Percentiles rank a stretch among this genome's conserved stretches.
phyloP scores from a whole-genome alignment of 2,888 invertebrate genomes.

The Xestia c-nigrum region DNA sequence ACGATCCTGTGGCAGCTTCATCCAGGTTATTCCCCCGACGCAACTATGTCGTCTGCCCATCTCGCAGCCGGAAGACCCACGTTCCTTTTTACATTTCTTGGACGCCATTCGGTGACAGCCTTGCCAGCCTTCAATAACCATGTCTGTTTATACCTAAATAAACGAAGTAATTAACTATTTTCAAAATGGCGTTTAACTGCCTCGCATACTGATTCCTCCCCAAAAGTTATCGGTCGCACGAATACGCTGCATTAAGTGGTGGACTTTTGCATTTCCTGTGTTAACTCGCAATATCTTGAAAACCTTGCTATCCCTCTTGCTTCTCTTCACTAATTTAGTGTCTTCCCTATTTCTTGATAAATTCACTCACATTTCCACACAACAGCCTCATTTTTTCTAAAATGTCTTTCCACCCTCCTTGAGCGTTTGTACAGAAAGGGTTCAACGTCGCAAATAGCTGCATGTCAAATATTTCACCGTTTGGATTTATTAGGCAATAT shows the following conservation, averaged over 20 bases:
- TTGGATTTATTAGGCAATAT: too few species aligned
- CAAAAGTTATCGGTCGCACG: neutral
- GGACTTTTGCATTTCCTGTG: neutral
- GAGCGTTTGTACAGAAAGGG: too few species aligned
- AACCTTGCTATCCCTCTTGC: neutral
- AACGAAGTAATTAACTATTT: neutral
- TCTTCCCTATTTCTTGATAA: neutral
- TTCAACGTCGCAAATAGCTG: too few species aligned
- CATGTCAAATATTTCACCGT: too few species aligned
- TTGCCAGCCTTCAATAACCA: too few species aligned
- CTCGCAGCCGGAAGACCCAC: too few species aligned
- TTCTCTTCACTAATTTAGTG: neutral
- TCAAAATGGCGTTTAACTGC: neutral
- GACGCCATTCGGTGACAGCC: too few species aligned
- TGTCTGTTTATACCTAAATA: neutral
- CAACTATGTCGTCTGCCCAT: too few species aligned
- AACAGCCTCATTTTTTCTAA: neutral
- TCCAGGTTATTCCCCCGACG: too few species aligned
- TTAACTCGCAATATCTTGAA: neutral
- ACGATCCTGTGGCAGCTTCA: too few species aligned
- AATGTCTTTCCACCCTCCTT: neutral
- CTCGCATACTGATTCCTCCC: neutral
- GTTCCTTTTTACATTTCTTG: too few species aligned
- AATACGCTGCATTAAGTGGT: neutral
- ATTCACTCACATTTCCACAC: neutral